Percentiles rank a stretch among this genome's conserved stretches.
Conservation (phyloP, 2,113 vertebrate genomes). For the Turdus rufiventris region DNA sequence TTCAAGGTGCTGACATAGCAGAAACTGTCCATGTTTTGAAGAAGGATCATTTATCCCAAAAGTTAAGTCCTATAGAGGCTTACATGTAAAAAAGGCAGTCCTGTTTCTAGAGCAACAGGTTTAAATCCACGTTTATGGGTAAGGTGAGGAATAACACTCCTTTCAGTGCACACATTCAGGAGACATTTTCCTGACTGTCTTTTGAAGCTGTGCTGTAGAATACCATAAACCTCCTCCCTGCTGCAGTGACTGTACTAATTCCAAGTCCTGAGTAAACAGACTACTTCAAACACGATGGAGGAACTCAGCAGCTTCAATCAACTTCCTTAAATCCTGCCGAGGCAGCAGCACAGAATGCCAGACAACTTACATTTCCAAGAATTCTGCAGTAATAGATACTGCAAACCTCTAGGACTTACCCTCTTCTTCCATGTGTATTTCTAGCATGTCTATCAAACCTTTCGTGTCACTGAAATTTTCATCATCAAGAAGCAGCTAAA, state of each 20-base stretch:
- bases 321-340: slow-evolving; percentile 56
- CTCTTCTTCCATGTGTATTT: background rate
- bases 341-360: slow-evolving; percentile 12
- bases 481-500: background rate
- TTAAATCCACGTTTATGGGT: slow-evolving; percentile 24
- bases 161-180: slow-evolving; percentile 21
- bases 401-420: background rate
- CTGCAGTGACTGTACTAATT: slow-evolving; percentile 45
- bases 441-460: background rate
- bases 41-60: background rate
- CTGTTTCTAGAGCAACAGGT: slow-evolving; percentile 8
- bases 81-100: background rate
- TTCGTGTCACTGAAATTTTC: background rate
- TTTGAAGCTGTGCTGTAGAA: slow-evolving; percentile 10
- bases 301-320: slow-evolving; percentile 37
- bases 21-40: background rate
- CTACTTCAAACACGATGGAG: slow-evolving; percentile 49
- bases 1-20: background rate
- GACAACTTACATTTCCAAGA: slow-evolving; percentile 12
- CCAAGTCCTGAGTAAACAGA: slow-evolving; percentile 49
- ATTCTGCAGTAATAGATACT: background rate
- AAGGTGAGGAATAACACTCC: slow-evolving; percentile 34
- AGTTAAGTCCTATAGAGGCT: background rate
- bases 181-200: background rate
- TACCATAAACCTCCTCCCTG: slow-evolving; percentile 22